These are phyloP conservation scores for Willisornis vidua DNA, from an alignment of 2,113 vertebrate species.

Conservation along the genomic window DNA sequence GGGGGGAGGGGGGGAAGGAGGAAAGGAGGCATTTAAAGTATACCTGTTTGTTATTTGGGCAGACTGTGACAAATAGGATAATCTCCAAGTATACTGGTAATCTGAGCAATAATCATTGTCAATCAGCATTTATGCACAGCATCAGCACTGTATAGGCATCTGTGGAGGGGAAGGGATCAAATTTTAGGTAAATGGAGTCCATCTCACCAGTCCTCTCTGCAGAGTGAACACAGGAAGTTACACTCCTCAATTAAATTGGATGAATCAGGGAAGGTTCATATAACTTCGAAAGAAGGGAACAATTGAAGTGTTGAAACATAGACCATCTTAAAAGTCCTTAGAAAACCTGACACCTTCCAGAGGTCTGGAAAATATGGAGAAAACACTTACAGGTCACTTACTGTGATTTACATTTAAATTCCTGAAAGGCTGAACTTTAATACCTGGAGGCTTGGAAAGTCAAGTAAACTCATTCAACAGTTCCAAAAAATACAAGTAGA, in stretches of 20 bases:
- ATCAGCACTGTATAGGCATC: not conserved
- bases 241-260: not conserved
- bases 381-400: not conserved
- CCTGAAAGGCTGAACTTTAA: not conserved
- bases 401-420: not conserved
- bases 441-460: not conserved
- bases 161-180: not conserved
- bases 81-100: not conserved
- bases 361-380: not conserved
- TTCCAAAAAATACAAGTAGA: not conserved
- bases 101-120: not conserved
- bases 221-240: not conserved
- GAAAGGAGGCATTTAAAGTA: not conserved
- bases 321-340: not conserved
- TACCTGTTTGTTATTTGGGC: not conserved
- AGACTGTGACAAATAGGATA: not conserved
- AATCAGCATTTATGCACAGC: not conserved
- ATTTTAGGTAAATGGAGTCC: not conserved
- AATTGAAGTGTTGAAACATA: not conserved
- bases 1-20: too few relatives aligned
- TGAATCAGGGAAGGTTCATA: rapidly evolving
- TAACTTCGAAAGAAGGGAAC: not conserved
- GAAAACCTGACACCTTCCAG: not conserved
- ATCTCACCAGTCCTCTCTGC: not conserved
- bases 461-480: not conserved